Evolutionary conservation across 2,888 invertebrate species (phyloP), one percentile per base, ranked within the genome.

Genomic region (Tholera decimalis): DNA sequence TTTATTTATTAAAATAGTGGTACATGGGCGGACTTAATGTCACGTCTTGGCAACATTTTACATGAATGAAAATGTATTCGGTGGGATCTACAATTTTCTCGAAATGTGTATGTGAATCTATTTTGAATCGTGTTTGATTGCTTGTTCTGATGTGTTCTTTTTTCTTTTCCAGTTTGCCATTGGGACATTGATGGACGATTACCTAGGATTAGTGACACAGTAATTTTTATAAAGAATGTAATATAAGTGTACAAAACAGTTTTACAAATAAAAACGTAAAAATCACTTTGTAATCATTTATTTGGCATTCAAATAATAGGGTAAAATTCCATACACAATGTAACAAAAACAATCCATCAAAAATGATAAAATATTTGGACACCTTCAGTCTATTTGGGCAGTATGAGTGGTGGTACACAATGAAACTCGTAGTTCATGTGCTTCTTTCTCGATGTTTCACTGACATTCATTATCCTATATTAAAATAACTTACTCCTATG

Each of bases 141-240:
- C 22, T 5, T 44, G 13, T 35, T 18, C 28, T 0, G 18, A 13
- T 0, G 6, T 24, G 33, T 50, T 22, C 6, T 58, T 73, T 75
- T 85, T 88, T 89, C 83, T 83, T 80, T 97, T 97, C 87, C 96
- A 99, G 98, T 99, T 99, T 96, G 99, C 99, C 1, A 99, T 99
- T 92, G 99, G 99, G 74, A 99, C 99, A 0, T 96, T 99, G 57
- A 99, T 99, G 99, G 99, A 99, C 87, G 99, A 99, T 95, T 99
- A 98, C 91, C 95, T 99, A 87, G 99, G 99, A 85, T 94, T 97
- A 87, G 97, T 97, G 70, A 95, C 95, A 73, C 95, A 95, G 79
- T 95, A 85, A 90, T 79, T 76, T 65, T 65, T 51, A 60, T 61
- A 60, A 64, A 58, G 71, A 64, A 53, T 58, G 60, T 54, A 54